Evolutionary conservation across 2,797 vertebrate species (phyloP).

Genomic region (Trachurus trachurus): DNA sequence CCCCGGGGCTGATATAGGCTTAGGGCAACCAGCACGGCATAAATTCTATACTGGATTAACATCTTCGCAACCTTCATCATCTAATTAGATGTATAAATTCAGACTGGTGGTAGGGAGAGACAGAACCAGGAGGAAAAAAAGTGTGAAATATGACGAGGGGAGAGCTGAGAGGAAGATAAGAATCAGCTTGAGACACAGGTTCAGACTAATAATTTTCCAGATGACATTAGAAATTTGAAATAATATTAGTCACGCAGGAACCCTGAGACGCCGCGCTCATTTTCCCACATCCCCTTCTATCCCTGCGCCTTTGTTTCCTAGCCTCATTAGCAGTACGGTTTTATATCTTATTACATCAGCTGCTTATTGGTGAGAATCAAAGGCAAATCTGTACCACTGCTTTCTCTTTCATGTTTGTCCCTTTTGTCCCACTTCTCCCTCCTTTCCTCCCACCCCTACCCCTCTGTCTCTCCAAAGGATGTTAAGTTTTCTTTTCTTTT

Average conservation of each 20-base stretch:
- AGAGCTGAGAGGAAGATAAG: slow-evolving; percentile 21
- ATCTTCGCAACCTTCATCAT: slow-evolving; percentile 32
- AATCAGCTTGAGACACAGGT: slow-evolving; percentile 43
- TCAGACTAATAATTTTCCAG: slow-evolving; percentile 56
- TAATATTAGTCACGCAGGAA: slow-evolving; percentile 53
- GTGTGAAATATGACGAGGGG: slow-evolving; percentile 11
- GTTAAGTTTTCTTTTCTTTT: slow-evolving; percentile 25
- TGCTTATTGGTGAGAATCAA: slow-evolving; percentile 70
- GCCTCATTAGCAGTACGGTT: slow-evolving; percentile 66
- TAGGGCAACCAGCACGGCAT: neutral
- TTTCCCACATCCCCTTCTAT: slow-evolving; percentile 41
- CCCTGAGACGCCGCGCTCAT: slow-evolving; percentile 28
- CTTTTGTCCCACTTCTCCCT: slow-evolving; percentile 53
- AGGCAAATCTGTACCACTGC: slow-evolving; percentile 62
- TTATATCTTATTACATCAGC: slow-evolving; percentile 75
- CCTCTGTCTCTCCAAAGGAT: slow-evolving; percentile 52
- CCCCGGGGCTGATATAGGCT: neutral
- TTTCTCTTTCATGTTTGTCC: slow-evolving; percentile 71
- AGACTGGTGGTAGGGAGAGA: neutral
- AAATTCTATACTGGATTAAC: slow-evolving; percentile 13
- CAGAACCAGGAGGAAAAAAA: slow-evolving; percentile 10
- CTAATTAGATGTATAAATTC: slow-evolving; percentile 13
- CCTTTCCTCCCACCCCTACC: neutral
- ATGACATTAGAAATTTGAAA: slow-evolving; percentile 61
- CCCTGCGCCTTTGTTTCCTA: slow-evolving; percentile 58